Percentiles rank a stretch among this genome's conserved stretches.
phyloP scores from a whole-genome alignment of 2,888 invertebrate species.

The Aspidiotus rigidus region DNA sequence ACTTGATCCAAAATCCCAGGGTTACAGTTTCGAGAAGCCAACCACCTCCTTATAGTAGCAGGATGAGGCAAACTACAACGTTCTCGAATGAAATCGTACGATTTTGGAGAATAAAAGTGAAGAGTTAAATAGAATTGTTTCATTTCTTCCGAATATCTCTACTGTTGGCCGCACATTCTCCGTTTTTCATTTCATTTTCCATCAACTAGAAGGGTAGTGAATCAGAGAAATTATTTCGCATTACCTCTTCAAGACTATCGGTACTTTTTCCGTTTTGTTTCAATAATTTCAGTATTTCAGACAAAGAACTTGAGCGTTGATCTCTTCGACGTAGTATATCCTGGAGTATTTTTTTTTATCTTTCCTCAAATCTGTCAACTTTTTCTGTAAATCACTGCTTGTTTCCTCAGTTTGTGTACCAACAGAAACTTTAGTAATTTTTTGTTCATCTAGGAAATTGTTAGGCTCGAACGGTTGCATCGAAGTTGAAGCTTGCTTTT shows the following conservation, averaged over 20 bases:
- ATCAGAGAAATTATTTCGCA: neutral
- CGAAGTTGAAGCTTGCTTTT: too few species aligned
- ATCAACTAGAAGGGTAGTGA: neutral
- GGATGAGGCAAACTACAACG: neutral
- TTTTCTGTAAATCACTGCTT: too few species aligned
- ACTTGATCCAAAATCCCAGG: neutral
- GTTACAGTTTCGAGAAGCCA: neutral
- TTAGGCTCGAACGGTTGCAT: too few species aligned
- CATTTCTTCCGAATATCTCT: neutral
- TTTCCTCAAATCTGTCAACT: too few species aligned
- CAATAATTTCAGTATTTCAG: neutral
- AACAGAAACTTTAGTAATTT: too few species aligned
- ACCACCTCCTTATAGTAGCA: neutral
- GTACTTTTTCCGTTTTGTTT: neutral
- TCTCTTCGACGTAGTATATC: neutral
- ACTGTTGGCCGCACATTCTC: neutral
- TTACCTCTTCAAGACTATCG: neutral
- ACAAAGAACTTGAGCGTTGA: neutral
- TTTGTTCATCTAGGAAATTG: too few species aligned
- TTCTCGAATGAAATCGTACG: neutral
- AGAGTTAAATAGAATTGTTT: neutral
- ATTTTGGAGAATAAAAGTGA: neutral
- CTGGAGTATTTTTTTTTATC: too few species aligned
- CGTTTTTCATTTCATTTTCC: neutral
- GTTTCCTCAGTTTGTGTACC: too few species aligned